A percentile compares a stretch with the other conserved stretches of the same genome.
These are phyloP conservation scores for Diacarnus erythraeanus DNA, from an alignment of 37 sponge, comb jelly and placozoan genomes.

Conservation along the genomic window DNA sequence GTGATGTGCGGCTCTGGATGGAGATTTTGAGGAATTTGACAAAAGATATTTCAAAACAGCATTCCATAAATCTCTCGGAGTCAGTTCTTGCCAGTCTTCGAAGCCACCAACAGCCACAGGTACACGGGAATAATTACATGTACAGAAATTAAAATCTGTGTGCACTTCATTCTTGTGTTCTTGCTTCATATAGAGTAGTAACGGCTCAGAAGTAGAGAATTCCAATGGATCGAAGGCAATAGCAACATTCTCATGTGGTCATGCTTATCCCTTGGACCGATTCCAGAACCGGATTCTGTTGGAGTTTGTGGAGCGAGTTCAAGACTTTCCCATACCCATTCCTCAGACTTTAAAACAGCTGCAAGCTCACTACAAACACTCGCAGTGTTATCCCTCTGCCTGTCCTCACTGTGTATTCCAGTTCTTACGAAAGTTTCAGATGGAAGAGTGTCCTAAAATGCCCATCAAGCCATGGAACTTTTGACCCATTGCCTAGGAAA, in stretches of 20 bases:
- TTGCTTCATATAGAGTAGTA: too few relatives aligned
- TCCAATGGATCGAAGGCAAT: too few relatives aligned
- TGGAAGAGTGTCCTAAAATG: slow-evolving; percentile 26
- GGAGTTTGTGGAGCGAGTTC: slow-evolving; percentile 55
- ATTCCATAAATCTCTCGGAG: slow-evolving; percentile 20
- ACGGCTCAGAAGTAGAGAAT: too few relatives aligned
- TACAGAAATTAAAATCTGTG: too few relatives aligned
- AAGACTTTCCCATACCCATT: slow-evolving; percentile 40
- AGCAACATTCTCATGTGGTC: slow-evolving; percentile 69
- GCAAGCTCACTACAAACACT: slow-evolving; percentile 30
- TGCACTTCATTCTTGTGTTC: too few relatives aligned
- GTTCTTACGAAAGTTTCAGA: slow-evolving; percentile 52
- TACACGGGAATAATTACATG: too few relatives aligned
- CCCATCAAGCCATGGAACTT: slow-evolving; percentile 74
- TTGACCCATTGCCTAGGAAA: too few relatives aligned
- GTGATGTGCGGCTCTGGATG: slow-evolving; percentile 46
- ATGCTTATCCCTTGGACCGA: slow-evolving; percentile 43
- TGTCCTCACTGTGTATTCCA: slow-evolving; percentile 79
- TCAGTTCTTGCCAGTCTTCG: neutral
- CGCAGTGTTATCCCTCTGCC: slow-evolving; percentile 16
- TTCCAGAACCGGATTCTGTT: slow-evolving; percentile 36
- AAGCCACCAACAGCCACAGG: neutral
- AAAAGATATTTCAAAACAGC: slow-evolving; percentile 22
- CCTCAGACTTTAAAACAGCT: slow-evolving; percentile 26
- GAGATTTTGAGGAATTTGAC: slow-evolving; percentile 57